Percentiles rank a stretch among this genome's conserved stretches.
Evolutionary conservation across 2,888 invertebrate genomes (phyloP).

Genomic region (Taphrorychus bicolor): DNA sequence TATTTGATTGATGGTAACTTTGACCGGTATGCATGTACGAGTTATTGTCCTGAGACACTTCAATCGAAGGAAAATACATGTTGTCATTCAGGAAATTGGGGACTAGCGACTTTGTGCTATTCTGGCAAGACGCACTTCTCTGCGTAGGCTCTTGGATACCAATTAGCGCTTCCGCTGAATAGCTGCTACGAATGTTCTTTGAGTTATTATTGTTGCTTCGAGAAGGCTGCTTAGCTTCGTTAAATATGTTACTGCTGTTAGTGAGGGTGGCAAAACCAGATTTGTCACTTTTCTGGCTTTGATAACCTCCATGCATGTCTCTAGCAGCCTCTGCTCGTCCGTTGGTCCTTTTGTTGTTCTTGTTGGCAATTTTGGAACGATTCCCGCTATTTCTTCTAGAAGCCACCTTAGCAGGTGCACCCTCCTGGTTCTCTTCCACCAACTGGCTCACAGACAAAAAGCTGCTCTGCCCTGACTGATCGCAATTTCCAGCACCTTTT

Average conservation of each 20-base stretch:
- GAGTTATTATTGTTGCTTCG: constrained; percentile 1
- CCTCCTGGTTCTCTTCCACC: constrained; percentile 63
- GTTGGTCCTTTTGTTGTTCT: constrained; percentile 13
- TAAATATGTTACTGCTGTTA: not conserved
- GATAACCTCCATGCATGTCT: not conserved
- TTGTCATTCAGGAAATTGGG: constrained; percentile 55
- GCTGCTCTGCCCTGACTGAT: constrained; percentile 50
- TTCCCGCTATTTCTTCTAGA: constrained; percentile 53
- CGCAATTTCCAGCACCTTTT: not conserved
- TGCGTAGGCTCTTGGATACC: constrained; percentile 50
- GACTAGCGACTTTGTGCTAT: constrained; percentile 47
- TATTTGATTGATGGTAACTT: constrained; percentile 50
- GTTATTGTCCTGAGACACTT: constrained; percentile 54
- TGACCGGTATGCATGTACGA: constrained; percentile 44
- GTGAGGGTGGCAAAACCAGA: not conserved
- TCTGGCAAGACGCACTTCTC: constrained; percentile 49
- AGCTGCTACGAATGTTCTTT: constrained; percentile 54
- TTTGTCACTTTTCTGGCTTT: constrained; percentile 27
- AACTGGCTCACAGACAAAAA: constrained; percentile 70
- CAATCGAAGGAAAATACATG: constrained; percentile 57
- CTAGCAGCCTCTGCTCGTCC: constrained; percentile 12
- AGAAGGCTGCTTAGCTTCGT: not conserved
- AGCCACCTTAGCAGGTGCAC: constrained; percentile 46
- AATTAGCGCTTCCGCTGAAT: constrained; percentile 59
- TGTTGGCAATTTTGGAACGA: constrained; percentile 42